Evolutionary conservation across 2,888 invertebrate genomes (phyloP), one percentile per base, ranked within the genome.

Genomic region (Polyommatus iphigenia): DNA sequence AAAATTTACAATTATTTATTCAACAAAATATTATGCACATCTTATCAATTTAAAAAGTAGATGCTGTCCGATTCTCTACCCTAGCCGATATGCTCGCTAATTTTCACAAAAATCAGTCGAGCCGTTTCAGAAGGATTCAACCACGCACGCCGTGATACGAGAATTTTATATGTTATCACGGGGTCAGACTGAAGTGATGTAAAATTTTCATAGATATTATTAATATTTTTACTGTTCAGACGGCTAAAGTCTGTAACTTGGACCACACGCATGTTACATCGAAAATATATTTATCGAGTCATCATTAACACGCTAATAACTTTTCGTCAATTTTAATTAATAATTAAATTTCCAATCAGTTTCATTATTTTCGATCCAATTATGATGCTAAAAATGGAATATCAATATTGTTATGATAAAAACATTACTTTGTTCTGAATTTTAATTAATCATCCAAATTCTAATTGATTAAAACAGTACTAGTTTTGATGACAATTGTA

Each of bases 321-420:
- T 67, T 67, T 67, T 32, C 67, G 29, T 67, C 67, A 67, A 67
- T 67, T 67, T 67, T 32, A 67, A 67, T 67, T 67, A 67, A 67
- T 32, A 32, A 67, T 67, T 15, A 67, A 67, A 67, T 67, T 67
- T 67, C 18, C 6, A 15, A 67, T 67, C 29, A 29, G 20, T 32
- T 67, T 67, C 29, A 6, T 13, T 13, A 29, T 29, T 67, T 18
- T 67, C 67, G 13, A 67, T 67, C 24, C 24, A 29, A 67, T 24
- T 29, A 67, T 67, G 24, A 67, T 13, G 24, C 0, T 29, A 24
- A 24, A 20, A 67, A 10, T 10, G 20, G 20, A 6, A 29, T 3
- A 24, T 24, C 32, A 0, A 15, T 29, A 15, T 67, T 8, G 4
- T 67, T 1, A 1, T n/a, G 7, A 1, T n/a, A 59, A 20, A 7